Conservation (phyloP, 2,888 invertebrate species). For the Microplitis deprimator region DNA sequence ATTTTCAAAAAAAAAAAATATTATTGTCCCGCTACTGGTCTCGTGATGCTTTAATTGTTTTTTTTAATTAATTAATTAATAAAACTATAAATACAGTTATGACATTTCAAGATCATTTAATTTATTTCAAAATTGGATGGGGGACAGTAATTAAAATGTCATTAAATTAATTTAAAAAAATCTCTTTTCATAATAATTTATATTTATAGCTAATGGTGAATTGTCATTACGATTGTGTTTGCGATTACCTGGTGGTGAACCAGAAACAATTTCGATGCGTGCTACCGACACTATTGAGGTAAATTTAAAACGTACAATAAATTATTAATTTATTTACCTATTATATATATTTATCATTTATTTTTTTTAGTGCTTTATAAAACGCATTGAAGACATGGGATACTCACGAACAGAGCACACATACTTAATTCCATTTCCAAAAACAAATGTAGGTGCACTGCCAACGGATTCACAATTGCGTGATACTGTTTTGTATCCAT, state of each 20-base stretch:
- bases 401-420: slow-evolving; percentile 64
- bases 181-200: background rate
- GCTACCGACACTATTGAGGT: slow-evolving; percentile 65
- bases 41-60: too few relatives aligned
- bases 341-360: background rate
- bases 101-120: too few relatives aligned
- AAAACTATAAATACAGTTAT: too few relatives aligned
- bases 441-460: slow-evolving; percentile 65
- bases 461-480: slow-evolving; percentile 59
- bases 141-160: background rate
- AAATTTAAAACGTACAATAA: slow-evolving; percentile 13
- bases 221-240: slow-evolving; percentile 64
- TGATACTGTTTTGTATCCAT: slow-evolving; percentile 67
- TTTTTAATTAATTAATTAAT: too few relatives aligned
- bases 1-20: too few relatives aligned
- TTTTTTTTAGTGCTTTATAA: slow-evolving; percentile 60
- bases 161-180: background rate
- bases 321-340: background rate
- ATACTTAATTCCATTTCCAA: slow-evolving; percentile 66
- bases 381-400: slow-evolving; percentile 66
- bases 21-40: too few relatives aligned
- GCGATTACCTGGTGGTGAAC: slow-evolving; percentile 66
- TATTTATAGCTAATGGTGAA: slow-evolving; percentile 50
- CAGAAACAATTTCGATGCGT: slow-evolving; percentile 65
- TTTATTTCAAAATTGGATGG: background rate